Conservation (phyloP, 1,140 invertebrate species). For the Eriocheir sinensis region DNA sequence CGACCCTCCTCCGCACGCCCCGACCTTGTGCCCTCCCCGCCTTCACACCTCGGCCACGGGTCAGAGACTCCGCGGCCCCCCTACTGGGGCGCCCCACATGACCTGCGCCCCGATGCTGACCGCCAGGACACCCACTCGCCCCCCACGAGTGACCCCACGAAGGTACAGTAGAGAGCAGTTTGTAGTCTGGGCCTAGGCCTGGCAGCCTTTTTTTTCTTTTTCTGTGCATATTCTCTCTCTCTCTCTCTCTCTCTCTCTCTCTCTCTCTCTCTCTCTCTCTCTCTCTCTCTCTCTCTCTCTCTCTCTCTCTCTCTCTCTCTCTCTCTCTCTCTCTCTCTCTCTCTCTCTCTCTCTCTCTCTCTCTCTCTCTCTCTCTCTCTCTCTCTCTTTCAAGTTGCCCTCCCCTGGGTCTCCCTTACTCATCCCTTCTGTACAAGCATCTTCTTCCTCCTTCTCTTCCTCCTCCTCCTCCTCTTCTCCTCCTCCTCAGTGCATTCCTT, state of each 20-base stretch:
- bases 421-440: not conserved
- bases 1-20: conserved; percentile 59
- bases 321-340: conserved; percentile 29
- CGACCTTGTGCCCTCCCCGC: conserved; percentile 54
- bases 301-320: not conserved
- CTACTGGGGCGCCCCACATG: conserved; percentile 62
- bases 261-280: not conserved
- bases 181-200: not conserved
- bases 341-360: conserved; percentile 16
- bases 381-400: not conserved
- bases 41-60: conserved; percentile 51
- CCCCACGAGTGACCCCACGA: conserved; percentile 30
- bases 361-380: not conserved
- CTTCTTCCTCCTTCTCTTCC: not conserved
- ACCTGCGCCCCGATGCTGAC: conserved; percentile 52
- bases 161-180: conserved; percentile 26
- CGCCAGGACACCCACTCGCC: conserved; percentile 66
- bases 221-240: not conserved
- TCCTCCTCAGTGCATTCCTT: not conserved
- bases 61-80: conserved; percentile 54
- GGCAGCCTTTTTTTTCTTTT: not conserved
- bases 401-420: not conserved
- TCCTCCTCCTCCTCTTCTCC: not conserved
- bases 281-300: not conserved
- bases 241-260: not conserved